Conservation (phyloP, 2,113 vertebrate species). For the Nansenia antarctica region DNA sequence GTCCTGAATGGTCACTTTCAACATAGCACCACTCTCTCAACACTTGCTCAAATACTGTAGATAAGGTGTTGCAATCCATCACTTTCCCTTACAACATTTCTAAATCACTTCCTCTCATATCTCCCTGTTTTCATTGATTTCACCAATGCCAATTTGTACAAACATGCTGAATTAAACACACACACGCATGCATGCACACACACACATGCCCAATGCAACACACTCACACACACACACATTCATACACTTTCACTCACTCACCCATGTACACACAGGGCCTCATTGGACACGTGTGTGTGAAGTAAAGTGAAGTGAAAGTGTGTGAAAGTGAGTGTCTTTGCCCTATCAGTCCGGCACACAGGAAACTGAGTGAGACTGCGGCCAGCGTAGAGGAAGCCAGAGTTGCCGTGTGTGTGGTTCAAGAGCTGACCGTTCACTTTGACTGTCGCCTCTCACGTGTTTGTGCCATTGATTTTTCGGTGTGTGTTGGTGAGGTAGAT, state of each 20-base stretch:
- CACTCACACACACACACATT: background rate
- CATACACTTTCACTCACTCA: too few relatives aligned
- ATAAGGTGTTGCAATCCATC: conserved; percentile 34
- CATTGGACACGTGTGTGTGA: conserved; percentile 18
- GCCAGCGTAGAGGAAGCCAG: conserved; percentile 66
- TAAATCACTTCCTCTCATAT: conserved; percentile 30
- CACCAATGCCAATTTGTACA: conserved; percentile 1
- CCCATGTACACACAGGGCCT: background rate
- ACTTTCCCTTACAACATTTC: conserved; percentile 42
- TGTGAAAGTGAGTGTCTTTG: conserved; percentile 75
- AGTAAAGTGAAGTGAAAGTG: conserved; percentile 72
- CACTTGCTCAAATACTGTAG: conserved; percentile 37
- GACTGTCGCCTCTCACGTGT: conserved; percentile 7
- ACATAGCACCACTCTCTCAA: conserved; percentile 40
- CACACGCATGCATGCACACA: background rate
- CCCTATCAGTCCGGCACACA: conserved; percentile 49
- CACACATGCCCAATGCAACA: background rate
- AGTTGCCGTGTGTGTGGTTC: conserved; percentile 39
- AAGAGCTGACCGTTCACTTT: conserved; percentile 58
- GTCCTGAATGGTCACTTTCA: conserved; percentile 44
- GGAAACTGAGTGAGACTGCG: conserved; percentile 64
- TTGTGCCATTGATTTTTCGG: background rate
- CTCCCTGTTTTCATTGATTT: conserved; percentile 9
- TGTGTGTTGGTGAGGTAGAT: background rate
- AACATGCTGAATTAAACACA: background rate